A percentile compares a stretch with the other conserved stretches of the same genome.
Evolutionary conservation across 2,797 vertebrate species (phyloP).

Genomic region (Falco columbarius): DNA sequence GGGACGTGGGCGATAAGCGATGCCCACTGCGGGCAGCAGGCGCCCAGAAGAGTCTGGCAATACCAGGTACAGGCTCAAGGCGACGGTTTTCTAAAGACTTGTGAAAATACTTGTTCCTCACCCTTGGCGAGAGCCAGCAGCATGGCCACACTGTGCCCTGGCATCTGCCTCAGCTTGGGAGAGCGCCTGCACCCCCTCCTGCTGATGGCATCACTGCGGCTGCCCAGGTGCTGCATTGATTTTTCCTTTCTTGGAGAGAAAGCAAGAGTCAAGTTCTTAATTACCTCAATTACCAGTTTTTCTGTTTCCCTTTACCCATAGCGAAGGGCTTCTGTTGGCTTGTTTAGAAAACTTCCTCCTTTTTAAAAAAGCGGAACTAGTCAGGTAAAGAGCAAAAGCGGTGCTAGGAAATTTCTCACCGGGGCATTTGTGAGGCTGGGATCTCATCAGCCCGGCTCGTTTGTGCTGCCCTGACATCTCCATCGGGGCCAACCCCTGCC

Average conservation of each 20-base stretch:
- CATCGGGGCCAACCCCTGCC: not conserved
- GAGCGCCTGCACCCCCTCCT: not conserved
- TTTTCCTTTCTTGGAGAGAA: not conserved
- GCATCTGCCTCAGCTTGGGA: not conserved
- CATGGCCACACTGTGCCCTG: not conserved
- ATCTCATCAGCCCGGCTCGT: not conserved
- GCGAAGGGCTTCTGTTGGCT: not conserved
- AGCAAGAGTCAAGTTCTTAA: not conserved
- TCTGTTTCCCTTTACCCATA: not conserved
- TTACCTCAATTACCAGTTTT: not conserved
- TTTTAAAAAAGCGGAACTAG: not conserved
- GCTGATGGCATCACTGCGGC: not conserved
- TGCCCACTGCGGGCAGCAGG: not conserved
- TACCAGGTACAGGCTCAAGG: not conserved
- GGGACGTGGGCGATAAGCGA: not conserved
- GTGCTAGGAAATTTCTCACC: not conserved
- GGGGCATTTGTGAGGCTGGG: not conserved
- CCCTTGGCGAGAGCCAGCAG: fast-evolving
- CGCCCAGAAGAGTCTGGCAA: not conserved
- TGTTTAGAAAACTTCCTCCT: not conserved
- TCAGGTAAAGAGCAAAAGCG: not conserved
- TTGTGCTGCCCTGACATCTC: not conserved
- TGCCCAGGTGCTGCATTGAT: not conserved
- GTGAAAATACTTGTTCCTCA: not conserved
- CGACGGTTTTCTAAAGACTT: not conserved